Evolutionary conservation across 2,888 invertebrate genomes (phyloP).

Genomic region (Thysanoteuthis rhombus): DNA sequence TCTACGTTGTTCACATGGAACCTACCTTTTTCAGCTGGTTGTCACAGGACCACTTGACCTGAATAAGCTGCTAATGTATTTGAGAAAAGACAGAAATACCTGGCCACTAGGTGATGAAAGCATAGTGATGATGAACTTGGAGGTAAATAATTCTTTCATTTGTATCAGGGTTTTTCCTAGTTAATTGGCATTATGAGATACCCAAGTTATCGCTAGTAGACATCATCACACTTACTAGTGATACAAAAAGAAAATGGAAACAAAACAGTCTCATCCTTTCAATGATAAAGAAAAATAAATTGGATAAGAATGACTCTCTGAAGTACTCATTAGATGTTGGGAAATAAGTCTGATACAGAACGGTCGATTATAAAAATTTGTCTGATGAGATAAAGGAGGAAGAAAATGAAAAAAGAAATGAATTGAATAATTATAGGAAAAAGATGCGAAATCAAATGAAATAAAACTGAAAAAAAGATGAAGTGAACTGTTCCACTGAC

Average conservation of each 20-base stretch:
- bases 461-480: not conserved
- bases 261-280: not conserved
- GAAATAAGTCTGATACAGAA: not conserved
- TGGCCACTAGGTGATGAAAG: not conserved
- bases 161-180: not conserved
- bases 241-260: not conserved
- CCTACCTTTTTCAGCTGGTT: no score
- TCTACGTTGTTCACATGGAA: no score
- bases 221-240: not conserved
- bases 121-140: no score
- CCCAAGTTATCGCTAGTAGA: not conserved
- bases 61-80: no score
- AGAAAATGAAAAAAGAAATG: not conserved
- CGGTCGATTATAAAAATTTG: not conserved
- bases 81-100: no score
- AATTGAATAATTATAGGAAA: not conserved
- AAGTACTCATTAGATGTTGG: not conserved
- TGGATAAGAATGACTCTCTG: not conserved
- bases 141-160: not conserved
- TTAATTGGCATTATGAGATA: not conserved
- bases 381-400: not conserved
- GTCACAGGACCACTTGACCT: no score
- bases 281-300: not conserved
- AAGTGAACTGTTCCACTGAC: not conserved
- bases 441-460: not conserved